Evolutionary conservation across 64 coral and sea anemone species (phyloP), one percentile per base, ranked within the genome.

Genomic region (Montipora sp.): DNA sequence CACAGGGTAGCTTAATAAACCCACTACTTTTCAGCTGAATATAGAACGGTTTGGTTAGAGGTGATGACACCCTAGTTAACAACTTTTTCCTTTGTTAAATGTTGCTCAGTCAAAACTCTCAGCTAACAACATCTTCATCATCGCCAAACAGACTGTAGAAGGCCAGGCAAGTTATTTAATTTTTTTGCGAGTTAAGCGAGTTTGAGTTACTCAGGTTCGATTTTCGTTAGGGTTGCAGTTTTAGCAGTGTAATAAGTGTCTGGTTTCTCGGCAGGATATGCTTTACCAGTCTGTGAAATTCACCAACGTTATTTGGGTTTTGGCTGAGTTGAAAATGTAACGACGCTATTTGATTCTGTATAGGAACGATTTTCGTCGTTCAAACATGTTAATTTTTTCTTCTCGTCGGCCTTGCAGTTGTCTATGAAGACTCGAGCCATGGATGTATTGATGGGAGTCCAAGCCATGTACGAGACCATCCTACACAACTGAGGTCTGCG

Each of bases 271-370:
- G 79, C 18, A 53, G 90, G 96, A 98, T 77, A 98, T 98, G 96
- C 48, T 98, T 18, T 98, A 98, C 86, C 96, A 95, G 59, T 98
- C 93, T 22, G 58, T 98, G 46, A 98, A 95, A 77, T 98, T 98
- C 58, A 95, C 96, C 10, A 98, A 98, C 22, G 59, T 73, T 8
- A 95, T 98, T 87, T 98, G 96, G 96, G 96, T 98, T 44, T 67
- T 98, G 13, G 96, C 93, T 12, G 96, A 98, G 78, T 81, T 98
- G 1, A 98, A 98, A 55, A 98, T 98, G 96, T 77, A 95, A 11
- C 0, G 73, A 57, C 53, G 11, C 53, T 57, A 57, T 11, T 57
- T 57, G 53, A 57, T 57, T 57, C 53, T 57, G 53, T 57, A 80
- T 8, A 21, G 3, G 46, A 6, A 18, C 13, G 12, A 47, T 11